These are phyloP conservation scores for Eubucco bourcierii DNA, from an alignment of 2,113 vertebrate genomes.

Conservation along the genomic window DNA sequence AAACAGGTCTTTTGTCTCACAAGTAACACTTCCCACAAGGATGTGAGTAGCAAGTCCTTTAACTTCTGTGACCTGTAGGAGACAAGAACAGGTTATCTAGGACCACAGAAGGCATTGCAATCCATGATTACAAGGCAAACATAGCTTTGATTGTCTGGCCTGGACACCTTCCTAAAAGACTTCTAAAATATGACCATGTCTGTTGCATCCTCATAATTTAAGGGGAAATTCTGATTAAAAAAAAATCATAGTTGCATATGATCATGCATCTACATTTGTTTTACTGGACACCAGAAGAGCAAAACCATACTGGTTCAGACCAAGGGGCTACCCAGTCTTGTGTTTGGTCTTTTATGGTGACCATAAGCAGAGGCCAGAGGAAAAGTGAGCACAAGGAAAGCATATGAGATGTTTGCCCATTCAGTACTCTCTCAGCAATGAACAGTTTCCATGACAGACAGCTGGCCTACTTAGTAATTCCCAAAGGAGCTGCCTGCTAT, in stretches of 20 bases:
- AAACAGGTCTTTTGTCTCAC: conserved; percentile 97
- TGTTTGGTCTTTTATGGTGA: not conserved
- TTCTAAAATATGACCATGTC: not conserved
- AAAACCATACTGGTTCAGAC: not conserved
- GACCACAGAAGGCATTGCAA: not conserved
- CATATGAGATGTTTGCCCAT: not conserved
- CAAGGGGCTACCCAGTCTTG: not conserved
- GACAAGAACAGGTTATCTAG: not conserved
- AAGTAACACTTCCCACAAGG: conserved; percentile 95
- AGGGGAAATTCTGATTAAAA: not conserved
- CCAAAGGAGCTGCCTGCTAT: not conserved
- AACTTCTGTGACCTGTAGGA: conserved; percentile 90
- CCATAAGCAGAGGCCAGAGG: not conserved
- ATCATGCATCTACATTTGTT: not conserved
- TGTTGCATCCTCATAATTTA: not conserved
- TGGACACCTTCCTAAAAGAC: not conserved
- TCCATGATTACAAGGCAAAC: not conserved
- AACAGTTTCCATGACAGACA: not conserved
- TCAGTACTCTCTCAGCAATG: not conserved
- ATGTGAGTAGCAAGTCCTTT: conserved; percentile 94
- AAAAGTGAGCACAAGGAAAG: not conserved
- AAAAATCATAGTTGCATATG: not conserved
- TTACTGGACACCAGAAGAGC: not conserved
- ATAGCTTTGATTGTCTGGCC: not conserved
- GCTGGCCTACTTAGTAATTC: not conserved